These are phyloP conservation scores for Delphinus delphis DNA, from an alignment of 2,113 vertebrate genomes.

Conservation along the genomic window DNA sequence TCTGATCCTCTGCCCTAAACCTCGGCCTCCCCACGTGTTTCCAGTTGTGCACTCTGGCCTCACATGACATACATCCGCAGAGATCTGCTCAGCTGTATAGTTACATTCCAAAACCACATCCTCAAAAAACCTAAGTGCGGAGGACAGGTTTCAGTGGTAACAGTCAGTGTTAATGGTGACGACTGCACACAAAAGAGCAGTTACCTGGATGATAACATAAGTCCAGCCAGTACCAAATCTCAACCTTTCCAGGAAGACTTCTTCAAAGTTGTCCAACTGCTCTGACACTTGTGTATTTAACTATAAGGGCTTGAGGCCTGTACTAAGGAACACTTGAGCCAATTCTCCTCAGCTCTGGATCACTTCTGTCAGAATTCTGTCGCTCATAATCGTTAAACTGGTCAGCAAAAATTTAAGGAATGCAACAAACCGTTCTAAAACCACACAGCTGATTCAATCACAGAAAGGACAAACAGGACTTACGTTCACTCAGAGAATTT, in stretches of 20 bases:
- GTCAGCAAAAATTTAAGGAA: not conserved
- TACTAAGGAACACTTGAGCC: not conserved
- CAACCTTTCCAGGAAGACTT: fast-evolving
- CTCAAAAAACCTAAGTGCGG: not conserved
- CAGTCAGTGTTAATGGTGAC: fast-evolving
- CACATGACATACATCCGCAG: fast-evolving
- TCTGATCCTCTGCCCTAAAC: fast-evolving
- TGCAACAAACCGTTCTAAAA: not conserved
- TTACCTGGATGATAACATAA: not conserved
- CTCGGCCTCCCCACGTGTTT: fast-evolving
- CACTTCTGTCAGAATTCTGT: not conserved
- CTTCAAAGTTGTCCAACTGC: not conserved
- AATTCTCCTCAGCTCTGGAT: not conserved
- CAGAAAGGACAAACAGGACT: not conserved
- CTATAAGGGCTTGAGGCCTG: not conserved
- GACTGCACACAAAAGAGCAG: fast-evolving
- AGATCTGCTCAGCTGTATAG: not conserved
- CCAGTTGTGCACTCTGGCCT: fast-evolving
- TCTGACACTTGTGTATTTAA: not conserved
- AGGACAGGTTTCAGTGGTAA: fast-evolving
- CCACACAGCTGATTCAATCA: not conserved
- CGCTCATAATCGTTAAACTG: not conserved
- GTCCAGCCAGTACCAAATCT: not conserved
- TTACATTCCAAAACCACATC: not conserved
- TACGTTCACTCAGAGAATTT: not conserved